Evolutionary conservation across 2,888 invertebrate genomes (phyloP), one percentile per base, ranked within the genome.

Genomic region (Xylota segnis): DNA sequence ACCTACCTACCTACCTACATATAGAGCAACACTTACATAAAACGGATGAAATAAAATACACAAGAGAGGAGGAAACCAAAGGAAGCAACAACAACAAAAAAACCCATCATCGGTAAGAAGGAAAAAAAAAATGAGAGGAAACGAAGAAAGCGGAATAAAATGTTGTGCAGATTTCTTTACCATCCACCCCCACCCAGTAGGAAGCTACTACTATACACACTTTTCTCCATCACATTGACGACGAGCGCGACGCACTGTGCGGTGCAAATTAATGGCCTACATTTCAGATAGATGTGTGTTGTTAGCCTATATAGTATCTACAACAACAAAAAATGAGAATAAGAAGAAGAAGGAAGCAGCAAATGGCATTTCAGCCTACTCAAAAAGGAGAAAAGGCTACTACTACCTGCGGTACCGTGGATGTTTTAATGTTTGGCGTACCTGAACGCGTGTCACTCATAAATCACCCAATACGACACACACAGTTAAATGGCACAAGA

Each of bases 391-490:
- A 83, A 71, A 61, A 50, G 40, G 47, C 58, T 79, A 83, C 84
- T 75, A 40, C 58, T 79, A 83, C 84, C 81, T 81, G 75, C 65
- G 56, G 75, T 65, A 83, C 63, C 52, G 71, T 74, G 61, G 54
- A 81, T 84, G 70, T 75, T 84, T 84, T 84, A 84, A 76, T 82
- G 86, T 68, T 82, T 82, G 76, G 76, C 76, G 76, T 86, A 86
- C 86, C 86, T 86, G 86, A 82, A 82, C 86, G 86, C 86, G 86
- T 86, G 86, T 86, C 76, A 72, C 63, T 68, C 82, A 82, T 86
- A 86, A 86, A 86, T 82, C 82, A 86, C 86, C 86, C 75, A 72
- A 81, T 86, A 82, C 86, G 81, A 86, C 81, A 81, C 81, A 81
- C 43, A 58, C 66, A 76, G 71, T 81, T 86, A 72, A 77, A 82